Conservation (phyloP, 2,888 invertebrate species). For the Notodonta ziczac region DNA sequence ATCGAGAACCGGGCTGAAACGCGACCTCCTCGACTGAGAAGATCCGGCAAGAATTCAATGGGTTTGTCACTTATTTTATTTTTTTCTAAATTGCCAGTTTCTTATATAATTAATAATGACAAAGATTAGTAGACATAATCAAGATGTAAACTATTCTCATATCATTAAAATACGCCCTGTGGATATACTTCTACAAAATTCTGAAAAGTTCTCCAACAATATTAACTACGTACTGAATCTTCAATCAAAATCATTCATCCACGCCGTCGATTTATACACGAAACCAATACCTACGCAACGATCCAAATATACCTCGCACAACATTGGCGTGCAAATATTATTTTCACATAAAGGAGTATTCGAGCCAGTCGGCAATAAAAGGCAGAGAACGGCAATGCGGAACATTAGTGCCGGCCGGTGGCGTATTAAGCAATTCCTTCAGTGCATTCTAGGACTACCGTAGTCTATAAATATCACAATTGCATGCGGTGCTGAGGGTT, state of each 20-base stretch:
- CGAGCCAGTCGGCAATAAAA: not conserved
- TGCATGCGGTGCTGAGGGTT: slow-evolving; percentile 4
- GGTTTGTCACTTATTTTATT: no score
- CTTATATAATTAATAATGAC: no score
- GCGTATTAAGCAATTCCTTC: slow-evolving; percentile 4
- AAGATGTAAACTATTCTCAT: no score
- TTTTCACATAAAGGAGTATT: slow-evolving; percentile 3
- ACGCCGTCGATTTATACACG: not conserved
- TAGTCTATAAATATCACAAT: slow-evolving; percentile 5
- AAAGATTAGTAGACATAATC: no score
- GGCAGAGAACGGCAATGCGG: slow-evolving; percentile 6
- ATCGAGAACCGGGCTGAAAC: no score
- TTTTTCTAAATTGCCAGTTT: no score
- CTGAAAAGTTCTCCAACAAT: no score
- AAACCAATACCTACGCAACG: not conserved
- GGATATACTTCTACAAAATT: no score
- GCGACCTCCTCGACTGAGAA: no score
- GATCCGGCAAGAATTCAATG: no score
- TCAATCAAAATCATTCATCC: not conserved
- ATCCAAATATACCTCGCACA: not conserved
- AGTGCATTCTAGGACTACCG: not conserved
- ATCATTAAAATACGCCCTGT: no score
- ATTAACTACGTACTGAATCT: not conserved
- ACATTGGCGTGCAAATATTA: not conserved
- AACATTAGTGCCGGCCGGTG: slow-evolving; percentile 1